These are phyloP conservation scores for Pseudachorutes palmiensis DNA, from an alignment of 1,140 invertebrate genomes.

Conservation along the genomic window DNA sequence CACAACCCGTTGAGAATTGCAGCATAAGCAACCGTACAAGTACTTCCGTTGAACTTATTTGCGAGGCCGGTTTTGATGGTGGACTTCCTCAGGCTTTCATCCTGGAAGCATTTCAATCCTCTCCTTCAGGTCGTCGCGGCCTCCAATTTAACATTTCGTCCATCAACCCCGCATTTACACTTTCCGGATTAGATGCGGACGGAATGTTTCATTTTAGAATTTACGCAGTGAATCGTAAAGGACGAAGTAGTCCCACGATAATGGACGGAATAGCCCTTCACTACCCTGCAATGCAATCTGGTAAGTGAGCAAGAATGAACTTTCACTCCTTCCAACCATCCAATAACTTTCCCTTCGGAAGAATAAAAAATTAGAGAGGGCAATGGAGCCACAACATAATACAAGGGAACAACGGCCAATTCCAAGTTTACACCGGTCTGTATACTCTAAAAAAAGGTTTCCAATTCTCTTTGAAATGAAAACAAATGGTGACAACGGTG, in stretches of 20 bases:
- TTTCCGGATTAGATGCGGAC: constrained; percentile 63
- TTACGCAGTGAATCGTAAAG: constrained; percentile 69
- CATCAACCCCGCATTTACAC: constrained; percentile 57
- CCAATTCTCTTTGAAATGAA: constrained; percentile 26
- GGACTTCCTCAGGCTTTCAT: constrained; percentile 60
- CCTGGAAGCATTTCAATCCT: constrained; percentile 38
- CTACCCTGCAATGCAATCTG: constrained; percentile 70
- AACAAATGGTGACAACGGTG: constrained; percentile 37
- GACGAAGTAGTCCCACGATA: constrained; percentile 57
- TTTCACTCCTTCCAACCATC: constrained; percentile 1
- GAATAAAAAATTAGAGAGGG: neutral
- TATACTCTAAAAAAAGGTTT: constrained; percentile 9
- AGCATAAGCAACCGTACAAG: constrained; percentile 63
- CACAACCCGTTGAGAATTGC: constrained; percentile 65
- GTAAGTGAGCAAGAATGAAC: constrained; percentile 48
- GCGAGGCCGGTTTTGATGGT: constrained; percentile 71
- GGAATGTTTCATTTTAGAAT: constrained; percentile 63
- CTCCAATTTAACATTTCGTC: constrained; percentile 55
- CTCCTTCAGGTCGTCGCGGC: constrained; percentile 44
- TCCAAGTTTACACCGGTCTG: neutral
- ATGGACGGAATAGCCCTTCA: constrained; percentile 65
- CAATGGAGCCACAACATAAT: neutral
- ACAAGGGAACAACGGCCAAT: neutral
- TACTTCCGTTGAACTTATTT: constrained; percentile 63
- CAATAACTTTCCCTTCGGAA: neutral